Conservation (phyloP, 2,113 vertebrate genomes). For the Pipa parva region DNA sequence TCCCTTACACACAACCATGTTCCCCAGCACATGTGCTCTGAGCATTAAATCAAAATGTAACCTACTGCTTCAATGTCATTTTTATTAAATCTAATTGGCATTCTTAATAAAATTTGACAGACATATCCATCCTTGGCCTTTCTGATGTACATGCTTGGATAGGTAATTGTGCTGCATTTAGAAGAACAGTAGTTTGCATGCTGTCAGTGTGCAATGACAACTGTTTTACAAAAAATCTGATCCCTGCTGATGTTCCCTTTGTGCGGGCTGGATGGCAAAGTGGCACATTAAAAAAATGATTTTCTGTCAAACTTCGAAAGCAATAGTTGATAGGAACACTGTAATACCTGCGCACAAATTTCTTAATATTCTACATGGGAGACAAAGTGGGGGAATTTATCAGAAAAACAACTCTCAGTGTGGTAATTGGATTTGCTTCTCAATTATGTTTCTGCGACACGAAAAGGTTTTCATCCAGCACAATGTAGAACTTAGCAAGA, state of each 20-base stretch:
- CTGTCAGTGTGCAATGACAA: constrained; percentile 49
- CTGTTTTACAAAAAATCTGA: constrained; percentile 50
- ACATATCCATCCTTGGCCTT: constrained; percentile 51
- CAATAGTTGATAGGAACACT: constrained; percentile 56
- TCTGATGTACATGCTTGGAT: constrained; percentile 48
- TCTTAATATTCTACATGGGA: constrained; percentile 46
- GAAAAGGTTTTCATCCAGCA: constrained; percentile 15
- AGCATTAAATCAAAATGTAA: background rate
- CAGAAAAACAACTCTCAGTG: constrained; percentile 16
- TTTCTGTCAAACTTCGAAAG: constrained; percentile 65
- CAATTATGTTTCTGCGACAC: constrained; percentile 15
- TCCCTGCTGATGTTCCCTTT: constrained; percentile 54
- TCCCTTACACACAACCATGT: no score
- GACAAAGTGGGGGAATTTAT: constrained; percentile 4
- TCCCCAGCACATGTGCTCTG: no score
- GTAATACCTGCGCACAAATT: constrained; percentile 57
- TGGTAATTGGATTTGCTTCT: constrained; percentile 36
- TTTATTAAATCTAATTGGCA: constrained; percentile 33
- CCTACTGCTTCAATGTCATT: constrained; percentile 24
- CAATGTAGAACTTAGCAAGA: background rate
- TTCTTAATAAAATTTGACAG: constrained; percentile 57
- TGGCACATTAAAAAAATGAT: constrained; percentile 59
- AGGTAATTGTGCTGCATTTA: constrained; percentile 50
- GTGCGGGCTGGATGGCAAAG: constrained; percentile 55
- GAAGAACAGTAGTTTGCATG: constrained; percentile 50